Percentiles rank a stretch among this genome's conserved stretches.
phyloP scores from a whole-genome alignment of 2,888 invertebrate species.

The Cheilosia vernalis region DNA sequence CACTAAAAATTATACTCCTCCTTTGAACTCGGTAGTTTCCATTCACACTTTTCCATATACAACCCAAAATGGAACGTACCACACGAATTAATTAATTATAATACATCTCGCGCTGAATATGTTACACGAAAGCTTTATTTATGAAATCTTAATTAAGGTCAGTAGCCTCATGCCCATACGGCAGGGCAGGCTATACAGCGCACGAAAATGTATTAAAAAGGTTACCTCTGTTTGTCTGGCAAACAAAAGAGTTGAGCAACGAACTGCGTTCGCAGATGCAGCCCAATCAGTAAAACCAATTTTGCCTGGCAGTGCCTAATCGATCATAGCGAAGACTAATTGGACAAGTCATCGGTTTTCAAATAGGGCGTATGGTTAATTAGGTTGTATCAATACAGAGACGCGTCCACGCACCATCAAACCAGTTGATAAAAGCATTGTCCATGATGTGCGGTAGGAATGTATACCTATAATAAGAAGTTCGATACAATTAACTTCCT shows the following conservation, averaged over 20 bases:
- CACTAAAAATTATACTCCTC: conserved; percentile 20
- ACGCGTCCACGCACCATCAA: background rate
- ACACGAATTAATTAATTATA: conserved; percentile 44
- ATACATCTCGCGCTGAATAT: conserved; percentile 23
- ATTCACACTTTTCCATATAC: background rate
- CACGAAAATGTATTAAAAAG: conserved; percentile 21
- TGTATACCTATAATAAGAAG: conserved; percentile 45
- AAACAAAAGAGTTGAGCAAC: conserved; percentile 46
- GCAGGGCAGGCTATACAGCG: background rate
- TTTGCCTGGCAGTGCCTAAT: background rate
- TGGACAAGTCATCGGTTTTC: conserved; percentile 25
- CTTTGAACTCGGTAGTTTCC: conserved; percentile 43
- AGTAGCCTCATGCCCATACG: conserved; percentile 41
- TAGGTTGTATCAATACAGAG: conserved; percentile 11
- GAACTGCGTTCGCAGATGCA: conserved; percentile 9
- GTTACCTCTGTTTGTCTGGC: conserved; percentile 19
- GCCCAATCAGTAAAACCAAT: background rate
- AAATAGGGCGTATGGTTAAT: conserved; percentile 6
- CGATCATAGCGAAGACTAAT: background rate
- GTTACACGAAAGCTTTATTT: conserved; percentile 39
- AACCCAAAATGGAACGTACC: conserved; percentile 15
- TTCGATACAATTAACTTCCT: conserved; percentile 14
- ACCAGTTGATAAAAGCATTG: conserved; percentile 52
- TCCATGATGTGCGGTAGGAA: conserved; percentile 44
- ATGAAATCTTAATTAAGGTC: conserved; percentile 58